phyloP scores from a whole-genome alignment of 2,888 invertebrate genomes.

The Lutraria lutraria region DNA sequence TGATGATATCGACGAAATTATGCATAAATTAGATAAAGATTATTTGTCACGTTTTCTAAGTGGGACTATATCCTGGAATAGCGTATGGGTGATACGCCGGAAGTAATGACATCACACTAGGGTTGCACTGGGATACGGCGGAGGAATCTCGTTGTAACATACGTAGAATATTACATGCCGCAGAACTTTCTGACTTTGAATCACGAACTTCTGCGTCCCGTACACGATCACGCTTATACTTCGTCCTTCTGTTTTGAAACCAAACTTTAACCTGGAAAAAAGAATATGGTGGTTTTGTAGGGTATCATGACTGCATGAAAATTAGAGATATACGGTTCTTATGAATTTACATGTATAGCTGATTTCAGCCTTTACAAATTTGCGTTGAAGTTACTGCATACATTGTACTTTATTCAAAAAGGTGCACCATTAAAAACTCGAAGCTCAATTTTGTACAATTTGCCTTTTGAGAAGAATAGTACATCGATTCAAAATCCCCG shows the following conservation, averaged over 20 bases:
- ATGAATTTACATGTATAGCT: too few species aligned
- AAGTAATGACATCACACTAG: constrained; percentile 55
- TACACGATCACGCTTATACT: constrained; percentile 91
- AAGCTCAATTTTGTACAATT: too few species aligned
- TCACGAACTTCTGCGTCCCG: constrained; percentile 78
- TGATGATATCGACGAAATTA: neutral
- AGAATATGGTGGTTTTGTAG: neutral
- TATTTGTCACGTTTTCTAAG: constrained; percentile 34
- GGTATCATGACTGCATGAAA: too few species aligned
- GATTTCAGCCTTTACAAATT: too few species aligned
- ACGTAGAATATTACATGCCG: constrained; percentile 79
- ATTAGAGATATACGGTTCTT: too few species aligned
- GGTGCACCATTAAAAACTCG: too few species aligned
- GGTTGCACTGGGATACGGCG: constrained; percentile 55
- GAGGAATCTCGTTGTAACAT: constrained; percentile 74
- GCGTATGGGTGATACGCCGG: constrained; percentile 66
- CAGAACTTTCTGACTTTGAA: constrained; percentile 79
- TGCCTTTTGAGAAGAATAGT: too few species aligned
- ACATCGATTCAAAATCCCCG: too few species aligned
- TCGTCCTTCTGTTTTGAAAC: constrained; percentile 98
- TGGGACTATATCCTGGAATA: constrained; percentile 63
- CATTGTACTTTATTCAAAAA: too few species aligned
- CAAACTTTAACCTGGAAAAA: constrained; percentile 93
- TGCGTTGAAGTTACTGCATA: too few species aligned
- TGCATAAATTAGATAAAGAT: neutral